Evolutionary conservation across 2,797 vertebrate species (phyloP).

Genomic region (Propithecus deckenii): DNA sequence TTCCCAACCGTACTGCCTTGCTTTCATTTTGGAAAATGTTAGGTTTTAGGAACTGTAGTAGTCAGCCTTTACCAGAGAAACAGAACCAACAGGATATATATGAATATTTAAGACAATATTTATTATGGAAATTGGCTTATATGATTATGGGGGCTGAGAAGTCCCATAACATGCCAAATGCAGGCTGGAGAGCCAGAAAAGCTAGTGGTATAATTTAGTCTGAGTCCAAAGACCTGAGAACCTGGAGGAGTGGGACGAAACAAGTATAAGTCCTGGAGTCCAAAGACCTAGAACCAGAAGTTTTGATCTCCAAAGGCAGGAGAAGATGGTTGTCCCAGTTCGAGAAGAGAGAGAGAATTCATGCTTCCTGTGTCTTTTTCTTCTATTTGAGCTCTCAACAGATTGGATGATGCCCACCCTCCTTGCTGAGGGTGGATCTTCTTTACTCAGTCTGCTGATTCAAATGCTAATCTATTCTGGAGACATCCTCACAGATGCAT

Average conservation of each 20-base stretch:
- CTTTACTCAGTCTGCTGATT: neutral
- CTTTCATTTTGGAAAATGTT: neutral
- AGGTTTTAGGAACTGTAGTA: neutral
- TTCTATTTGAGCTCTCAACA: neutral
- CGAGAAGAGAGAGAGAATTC: neutral
- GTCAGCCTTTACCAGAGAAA: neutral
- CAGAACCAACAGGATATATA: neutral
- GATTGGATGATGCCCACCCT: neutral
- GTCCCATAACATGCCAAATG: neutral
- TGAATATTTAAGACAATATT: neutral
- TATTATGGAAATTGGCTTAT: neutral
- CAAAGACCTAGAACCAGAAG: neutral
- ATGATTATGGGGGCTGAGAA: neutral
- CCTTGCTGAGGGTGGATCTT: neutral
- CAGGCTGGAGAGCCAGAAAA: neutral
- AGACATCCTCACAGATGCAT: neutral
- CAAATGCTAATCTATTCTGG: neutral
- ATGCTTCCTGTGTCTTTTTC: neutral
- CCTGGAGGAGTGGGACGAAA: rapidly evolving
- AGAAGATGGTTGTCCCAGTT: neutral
- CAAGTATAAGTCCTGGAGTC: neutral
- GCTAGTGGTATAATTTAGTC: neutral
- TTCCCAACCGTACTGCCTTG: neutral
- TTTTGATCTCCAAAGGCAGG: neutral
- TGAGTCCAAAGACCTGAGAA: neutral